Evolutionary conservation across 2,797 vertebrate genomes (phyloP).

Genomic region (Acrossocheilus fasciatus): DNA sequence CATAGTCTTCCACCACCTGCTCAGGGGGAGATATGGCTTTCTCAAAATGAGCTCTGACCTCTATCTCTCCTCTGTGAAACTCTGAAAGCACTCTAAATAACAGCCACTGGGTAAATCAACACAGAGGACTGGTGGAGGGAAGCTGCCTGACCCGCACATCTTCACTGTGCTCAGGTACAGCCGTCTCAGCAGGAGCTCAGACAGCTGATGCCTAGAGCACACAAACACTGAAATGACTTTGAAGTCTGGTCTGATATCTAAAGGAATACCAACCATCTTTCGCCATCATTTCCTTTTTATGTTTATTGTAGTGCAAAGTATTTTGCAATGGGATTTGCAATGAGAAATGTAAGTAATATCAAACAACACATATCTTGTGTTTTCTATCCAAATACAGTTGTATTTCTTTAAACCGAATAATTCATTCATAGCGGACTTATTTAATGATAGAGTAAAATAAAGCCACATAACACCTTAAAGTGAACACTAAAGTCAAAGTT

Average conservation of each 20-base stretch:
- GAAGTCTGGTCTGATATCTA: constrained; percentile 10
- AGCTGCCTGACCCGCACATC: constrained; percentile 26
- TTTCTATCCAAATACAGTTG: not conserved
- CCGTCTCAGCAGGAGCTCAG: constrained; percentile 29
- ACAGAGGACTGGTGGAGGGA: constrained; percentile 15
- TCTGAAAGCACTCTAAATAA: constrained; percentile 38
- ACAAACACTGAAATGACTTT: constrained; percentile 49
- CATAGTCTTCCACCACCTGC: constrained; percentile 12
- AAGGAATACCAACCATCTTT: constrained; percentile 17
- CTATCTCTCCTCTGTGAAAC: constrained; percentile 11
- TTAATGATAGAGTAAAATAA: not conserved
- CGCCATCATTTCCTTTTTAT: constrained; percentile 13
- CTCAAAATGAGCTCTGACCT: constrained; percentile 46
- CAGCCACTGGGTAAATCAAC: constrained; percentile 37
- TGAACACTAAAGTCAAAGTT: not conserved
- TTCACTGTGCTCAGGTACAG: constrained; percentile 19
- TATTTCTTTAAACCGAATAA: constrained; percentile 10
- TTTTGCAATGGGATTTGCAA: not conserved
- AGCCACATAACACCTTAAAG: not conserved
- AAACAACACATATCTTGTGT: not conserved
- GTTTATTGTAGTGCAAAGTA: not conserved
- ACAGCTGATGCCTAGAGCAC: constrained; percentile 32
- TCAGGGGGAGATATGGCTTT: constrained; percentile 31
- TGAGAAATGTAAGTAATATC: not conserved
- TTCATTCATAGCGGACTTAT: not conserved